phyloP scores from a whole-genome alignment of 2,797 vertebrate genomes.

The Premnoplex brunnescens region DNA sequence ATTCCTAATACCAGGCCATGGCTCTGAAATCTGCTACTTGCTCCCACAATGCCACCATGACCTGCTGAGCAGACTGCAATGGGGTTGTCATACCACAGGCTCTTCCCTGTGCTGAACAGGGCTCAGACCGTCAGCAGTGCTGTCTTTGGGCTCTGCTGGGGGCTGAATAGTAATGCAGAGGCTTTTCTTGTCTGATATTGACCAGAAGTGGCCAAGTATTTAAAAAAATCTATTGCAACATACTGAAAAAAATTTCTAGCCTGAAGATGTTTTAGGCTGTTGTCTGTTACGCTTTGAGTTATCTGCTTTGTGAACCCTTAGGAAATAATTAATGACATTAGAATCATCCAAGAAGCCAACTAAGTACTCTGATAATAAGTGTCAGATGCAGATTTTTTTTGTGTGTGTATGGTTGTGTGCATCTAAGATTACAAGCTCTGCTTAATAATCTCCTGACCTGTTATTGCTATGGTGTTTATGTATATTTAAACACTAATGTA shows the following conservation, averaged over 20 bases:
- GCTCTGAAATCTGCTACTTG: not conserved
- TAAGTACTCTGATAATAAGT: not conserved
- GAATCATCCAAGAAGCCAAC: not conserved
- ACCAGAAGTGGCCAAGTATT: not conserved
- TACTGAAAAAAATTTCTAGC: not conserved
- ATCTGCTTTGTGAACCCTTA: not conserved
- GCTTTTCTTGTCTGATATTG: not conserved
- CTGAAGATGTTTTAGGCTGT: not conserved
- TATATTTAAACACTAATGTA: not conserved
- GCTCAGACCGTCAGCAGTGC: not conserved
- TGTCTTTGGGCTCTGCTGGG: not conserved
- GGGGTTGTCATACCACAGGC: not conserved
- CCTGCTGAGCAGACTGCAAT: not conserved
- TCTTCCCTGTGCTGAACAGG: not conserved
- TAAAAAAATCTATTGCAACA: not conserved
- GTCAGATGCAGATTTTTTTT: not conserved
- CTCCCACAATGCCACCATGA: fast-evolving
- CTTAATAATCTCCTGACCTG: not conserved
- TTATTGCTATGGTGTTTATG: not conserved
- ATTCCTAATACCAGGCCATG: not conserved
- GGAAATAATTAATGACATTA: not conserved
- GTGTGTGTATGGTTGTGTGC: not conserved
- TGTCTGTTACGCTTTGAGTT: not conserved
- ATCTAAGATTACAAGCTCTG: not conserved
- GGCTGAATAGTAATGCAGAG: not conserved